Evolutionary conservation across 2,797 vertebrate genomes (phyloP), one percentile per base, ranked within the genome.

Genomic region (Apodemus agrarius): DNA sequence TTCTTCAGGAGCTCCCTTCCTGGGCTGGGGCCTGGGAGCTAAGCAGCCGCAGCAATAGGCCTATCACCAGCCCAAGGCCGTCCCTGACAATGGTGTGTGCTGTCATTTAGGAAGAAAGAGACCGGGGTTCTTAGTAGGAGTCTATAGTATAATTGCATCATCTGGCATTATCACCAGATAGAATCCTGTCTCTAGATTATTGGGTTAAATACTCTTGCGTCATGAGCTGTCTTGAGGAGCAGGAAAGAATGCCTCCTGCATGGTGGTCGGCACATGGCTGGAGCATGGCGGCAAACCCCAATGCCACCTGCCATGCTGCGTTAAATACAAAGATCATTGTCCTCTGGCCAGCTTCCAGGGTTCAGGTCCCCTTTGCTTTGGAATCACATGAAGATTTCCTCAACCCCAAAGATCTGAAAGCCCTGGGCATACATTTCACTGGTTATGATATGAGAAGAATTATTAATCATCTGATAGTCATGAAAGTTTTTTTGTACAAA

Each of bases 401-500:
- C 2, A 22, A 52, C 61, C 52, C 37, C 19, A 17, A 67, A 75
- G 43, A 46, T 79, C n/a, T 82, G 43, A 80, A 37, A 37, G 34
- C 88, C 54, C 67, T 95, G 83, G 76, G 74, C 52, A 85, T 69
- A 16, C 93, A 69, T 93, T 81, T 93, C 84, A 12, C 52, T 82
- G 34, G 17, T 83, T 90, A 80, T 88, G 31, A 91, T 37, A 81
- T 78, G 61, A 93, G 59, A 93, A 91, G 54, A 93, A 91, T 88
- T 90, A 54, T 82, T 95, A 43, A 75, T 80, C 59, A 63, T 79
- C 31, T 93, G 14, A 86, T 87, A 93, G 59, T 76, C 89, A 52
- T 93, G 89, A 89, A 96, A 74, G 37, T 81, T 14, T 69, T 90
- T 96, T 94, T 88, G 34, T 91, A 52, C 54, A 80, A 84, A 94